These are phyloP conservation scores for Gandaritis pyraliata DNA, from an alignment of 2,888 invertebrate genomes.

Conservation along the genomic window DNA sequence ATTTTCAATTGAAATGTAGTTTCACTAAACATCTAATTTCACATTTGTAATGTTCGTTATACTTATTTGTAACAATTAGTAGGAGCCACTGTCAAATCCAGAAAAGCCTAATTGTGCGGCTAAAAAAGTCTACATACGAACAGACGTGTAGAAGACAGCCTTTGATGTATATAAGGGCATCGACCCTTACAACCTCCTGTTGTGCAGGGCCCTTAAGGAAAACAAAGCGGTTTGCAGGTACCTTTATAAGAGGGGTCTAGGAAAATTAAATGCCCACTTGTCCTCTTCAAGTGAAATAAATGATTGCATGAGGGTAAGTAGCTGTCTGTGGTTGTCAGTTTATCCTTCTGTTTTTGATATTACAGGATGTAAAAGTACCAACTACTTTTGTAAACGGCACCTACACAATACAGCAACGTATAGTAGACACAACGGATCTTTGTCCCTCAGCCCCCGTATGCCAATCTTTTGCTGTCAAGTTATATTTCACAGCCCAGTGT, in stretches of 20 bases:
- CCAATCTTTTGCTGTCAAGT: no score
- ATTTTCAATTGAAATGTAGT: no score
- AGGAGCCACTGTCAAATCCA: slow-evolving; percentile 66
- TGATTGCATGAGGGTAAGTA: slow-evolving; percentile 16
- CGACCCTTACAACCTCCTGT: slow-evolving; percentile 45
- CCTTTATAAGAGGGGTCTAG: slow-evolving; percentile 27
- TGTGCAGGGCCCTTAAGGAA: slow-evolving; percentile 36
- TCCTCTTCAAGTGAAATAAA: slow-evolving; percentile 19
- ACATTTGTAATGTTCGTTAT: no score
- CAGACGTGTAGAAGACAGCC: slow-evolving; percentile 51
- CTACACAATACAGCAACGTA: no score
- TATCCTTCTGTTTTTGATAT: neutral
- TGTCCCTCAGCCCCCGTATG: no score
- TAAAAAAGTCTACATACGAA: slow-evolving; percentile 62
- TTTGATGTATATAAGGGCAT: slow-evolving; percentile 57
- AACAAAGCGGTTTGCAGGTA: slow-evolving; percentile 32
- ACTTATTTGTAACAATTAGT: slow-evolving; percentile 45
- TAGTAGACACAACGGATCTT: no score
- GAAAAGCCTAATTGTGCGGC: slow-evolving; percentile 72
- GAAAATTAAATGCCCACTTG: slow-evolving; percentile 29
- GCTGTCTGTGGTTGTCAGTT: slow-evolving; percentile 12
- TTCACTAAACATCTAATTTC: no score
- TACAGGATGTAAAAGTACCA: no score
- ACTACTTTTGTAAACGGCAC: no score
- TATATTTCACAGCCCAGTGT: no score